These are phyloP conservation scores for Gallinago nigripennis DNA, from an alignment of 2,797 vertebrate genomes.

Conservation along the genomic window DNA sequence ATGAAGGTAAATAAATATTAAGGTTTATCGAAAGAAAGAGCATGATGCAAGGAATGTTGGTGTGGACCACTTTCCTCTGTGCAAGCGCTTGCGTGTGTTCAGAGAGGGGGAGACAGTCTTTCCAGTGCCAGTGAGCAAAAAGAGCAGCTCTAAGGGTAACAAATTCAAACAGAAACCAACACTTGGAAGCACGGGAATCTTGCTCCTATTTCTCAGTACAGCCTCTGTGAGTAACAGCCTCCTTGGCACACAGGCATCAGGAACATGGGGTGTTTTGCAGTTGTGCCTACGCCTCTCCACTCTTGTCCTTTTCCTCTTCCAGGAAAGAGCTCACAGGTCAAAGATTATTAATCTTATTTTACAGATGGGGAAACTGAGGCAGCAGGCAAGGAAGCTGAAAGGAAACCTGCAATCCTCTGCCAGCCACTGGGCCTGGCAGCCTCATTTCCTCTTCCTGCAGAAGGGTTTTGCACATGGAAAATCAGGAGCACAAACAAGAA, in stretches of 20 bases:
- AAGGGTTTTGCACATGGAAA: neutral
- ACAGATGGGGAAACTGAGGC: neutral
- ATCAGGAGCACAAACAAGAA: rapidly evolving
- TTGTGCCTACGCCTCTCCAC: rapidly evolving
- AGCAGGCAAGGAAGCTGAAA: neutral
- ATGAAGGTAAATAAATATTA: neutral
- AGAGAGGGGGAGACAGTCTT: neutral
- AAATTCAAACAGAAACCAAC: neutral
- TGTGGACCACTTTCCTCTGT: neutral
- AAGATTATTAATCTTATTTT: neutral
- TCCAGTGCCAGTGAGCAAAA: neutral
- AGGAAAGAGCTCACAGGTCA: neutral
- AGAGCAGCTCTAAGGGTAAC: neutral
- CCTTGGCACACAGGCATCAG: neutral
- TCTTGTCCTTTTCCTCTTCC: neutral
- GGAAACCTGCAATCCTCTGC: neutral
- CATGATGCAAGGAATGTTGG: neutral
- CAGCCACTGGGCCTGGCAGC: neutral
- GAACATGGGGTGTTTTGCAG: neutral
- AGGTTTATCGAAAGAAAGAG: neutral
- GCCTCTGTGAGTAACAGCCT: neutral
- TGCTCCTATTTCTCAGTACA: neutral
- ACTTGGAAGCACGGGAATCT: neutral
- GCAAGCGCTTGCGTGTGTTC: neutral
- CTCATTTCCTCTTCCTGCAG: neutral